Conservation (phyloP, 2,797 vertebrate genomes). For the Cossypha dichroa region DNA sequence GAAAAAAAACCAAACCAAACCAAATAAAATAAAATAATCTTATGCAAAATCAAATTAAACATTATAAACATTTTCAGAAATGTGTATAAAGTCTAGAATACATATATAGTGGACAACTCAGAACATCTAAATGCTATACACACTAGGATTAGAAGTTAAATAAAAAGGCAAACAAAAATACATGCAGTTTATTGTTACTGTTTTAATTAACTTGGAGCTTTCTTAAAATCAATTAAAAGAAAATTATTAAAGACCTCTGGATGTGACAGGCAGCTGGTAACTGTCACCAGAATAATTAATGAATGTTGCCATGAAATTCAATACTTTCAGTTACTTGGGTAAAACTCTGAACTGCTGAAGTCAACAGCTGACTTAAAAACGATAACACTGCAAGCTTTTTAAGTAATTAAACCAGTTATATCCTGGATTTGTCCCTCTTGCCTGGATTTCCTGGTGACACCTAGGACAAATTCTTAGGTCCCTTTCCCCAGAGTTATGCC, state of each 20-base stretch:
- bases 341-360: not conserved
- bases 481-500: not conserved
- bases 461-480: not conserved
- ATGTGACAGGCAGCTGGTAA: not conserved
- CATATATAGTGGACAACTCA: not conserved
- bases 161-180: not conserved
- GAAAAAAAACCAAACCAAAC: too few species aligned
- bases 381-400: not conserved
- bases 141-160: not conserved
- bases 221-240: not conserved
- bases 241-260: not conserved
- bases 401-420: not conserved
- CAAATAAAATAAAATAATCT: fast-evolving
- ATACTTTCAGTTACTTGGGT: not conserved
- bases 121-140: not conserved
- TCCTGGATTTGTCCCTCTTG: not conserved
- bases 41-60: not conserved
- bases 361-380: not conserved
- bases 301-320: not conserved
- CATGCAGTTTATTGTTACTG: fast-evolving
- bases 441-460: not conserved
- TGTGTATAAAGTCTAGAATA: not conserved
- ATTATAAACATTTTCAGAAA: not conserved
- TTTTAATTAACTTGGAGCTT: not conserved
- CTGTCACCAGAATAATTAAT: not conserved